A percentile compares a stretch with the other conserved stretches of the same genome.
Conservation (phyloP, 2,113 vertebrate species). For the Lagopus leucura region DNA sequence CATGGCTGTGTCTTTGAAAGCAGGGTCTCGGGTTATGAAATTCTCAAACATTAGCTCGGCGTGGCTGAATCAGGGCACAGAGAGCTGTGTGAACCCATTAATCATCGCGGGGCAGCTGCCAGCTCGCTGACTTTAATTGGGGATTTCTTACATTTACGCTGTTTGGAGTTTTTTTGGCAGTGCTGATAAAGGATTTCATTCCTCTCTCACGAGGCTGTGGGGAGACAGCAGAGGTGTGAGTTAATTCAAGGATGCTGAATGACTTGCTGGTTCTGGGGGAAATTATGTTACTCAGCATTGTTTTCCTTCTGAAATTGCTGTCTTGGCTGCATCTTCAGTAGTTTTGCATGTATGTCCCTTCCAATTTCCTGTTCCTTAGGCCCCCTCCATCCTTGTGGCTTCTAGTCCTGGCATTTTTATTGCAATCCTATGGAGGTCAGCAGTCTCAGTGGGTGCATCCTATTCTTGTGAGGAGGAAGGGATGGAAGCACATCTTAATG, state of each 20-base stretch:
- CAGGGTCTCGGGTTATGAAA: constrained; percentile 2
- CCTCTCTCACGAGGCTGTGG: not conserved
- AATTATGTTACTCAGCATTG: constrained; percentile 35
- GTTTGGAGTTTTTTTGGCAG: not conserved
- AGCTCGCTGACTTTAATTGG: constrained; percentile 43
- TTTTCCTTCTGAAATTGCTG: constrained; percentile 35
- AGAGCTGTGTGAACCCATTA: constrained; percentile 2
- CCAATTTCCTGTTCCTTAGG: constrained; percentile 25
- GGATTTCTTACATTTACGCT: not conserved
- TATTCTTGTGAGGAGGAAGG: constrained; percentile 18
- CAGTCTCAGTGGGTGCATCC: constrained; percentile 22
- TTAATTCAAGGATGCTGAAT: constrained; percentile 38
- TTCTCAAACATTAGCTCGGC: not conserved
- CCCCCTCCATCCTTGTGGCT: not conserved
- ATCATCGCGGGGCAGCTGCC: constrained; percentile 23
- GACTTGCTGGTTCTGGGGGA: constrained; percentile 25
- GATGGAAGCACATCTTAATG: constrained; percentile 21
- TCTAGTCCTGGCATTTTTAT: constrained; percentile 18
- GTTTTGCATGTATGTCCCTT: not conserved
- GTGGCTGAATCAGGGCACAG: not conserved
- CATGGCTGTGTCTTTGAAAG: not conserved
- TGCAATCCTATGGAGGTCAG: constrained; percentile 53
- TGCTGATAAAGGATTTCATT: constrained; percentile 26
- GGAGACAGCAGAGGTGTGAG: constrained; percentile 8
- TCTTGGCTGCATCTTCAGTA: not conserved